Conservation (phyloP, 2,797 vertebrate species). For the Lophotriccus pileatus region DNA sequence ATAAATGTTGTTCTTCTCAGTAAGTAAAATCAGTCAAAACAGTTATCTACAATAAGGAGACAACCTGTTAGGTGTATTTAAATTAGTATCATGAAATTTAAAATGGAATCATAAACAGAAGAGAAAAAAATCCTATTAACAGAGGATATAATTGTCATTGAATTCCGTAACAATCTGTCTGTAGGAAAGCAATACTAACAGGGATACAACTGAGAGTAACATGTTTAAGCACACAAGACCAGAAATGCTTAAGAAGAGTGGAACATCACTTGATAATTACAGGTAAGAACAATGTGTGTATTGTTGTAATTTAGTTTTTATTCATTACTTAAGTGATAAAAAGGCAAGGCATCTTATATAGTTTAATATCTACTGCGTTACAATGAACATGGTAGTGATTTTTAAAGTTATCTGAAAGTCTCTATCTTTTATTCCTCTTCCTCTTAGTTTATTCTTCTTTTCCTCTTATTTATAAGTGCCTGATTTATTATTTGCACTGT, state of each 20-base stretch:
- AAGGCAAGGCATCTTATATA: not conserved
- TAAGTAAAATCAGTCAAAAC: constrained; percentile 12
- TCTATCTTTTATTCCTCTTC: not conserved
- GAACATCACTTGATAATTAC: not conserved
- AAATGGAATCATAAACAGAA: not conserved
- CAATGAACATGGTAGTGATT: not conserved
- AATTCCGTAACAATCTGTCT: not conserved
- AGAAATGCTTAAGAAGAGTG: not conserved
- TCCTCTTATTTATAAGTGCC: not conserved
- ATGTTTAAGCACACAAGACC: not conserved
- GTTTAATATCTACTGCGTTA: not conserved
- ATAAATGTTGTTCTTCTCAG: not conserved
- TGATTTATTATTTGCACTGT: not conserved
- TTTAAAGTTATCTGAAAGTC: not conserved
- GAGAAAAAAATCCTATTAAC: not conserved
- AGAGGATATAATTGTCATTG: not conserved
- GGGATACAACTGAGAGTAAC: not conserved
- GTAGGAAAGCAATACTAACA: not conserved
- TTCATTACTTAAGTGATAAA: not conserved
- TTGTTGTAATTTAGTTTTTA: not conserved
- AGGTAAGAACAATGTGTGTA: constrained; percentile 1
- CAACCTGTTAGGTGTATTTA: not conserved
- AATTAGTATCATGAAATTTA: not conserved
- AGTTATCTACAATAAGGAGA: not conserved
- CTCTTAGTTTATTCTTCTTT: not conserved